A percentile compares a stretch with the other conserved stretches of the same genome.
Conservation (phyloP, 2,113 vertebrate genomes). For the Marmota monax region DNA sequence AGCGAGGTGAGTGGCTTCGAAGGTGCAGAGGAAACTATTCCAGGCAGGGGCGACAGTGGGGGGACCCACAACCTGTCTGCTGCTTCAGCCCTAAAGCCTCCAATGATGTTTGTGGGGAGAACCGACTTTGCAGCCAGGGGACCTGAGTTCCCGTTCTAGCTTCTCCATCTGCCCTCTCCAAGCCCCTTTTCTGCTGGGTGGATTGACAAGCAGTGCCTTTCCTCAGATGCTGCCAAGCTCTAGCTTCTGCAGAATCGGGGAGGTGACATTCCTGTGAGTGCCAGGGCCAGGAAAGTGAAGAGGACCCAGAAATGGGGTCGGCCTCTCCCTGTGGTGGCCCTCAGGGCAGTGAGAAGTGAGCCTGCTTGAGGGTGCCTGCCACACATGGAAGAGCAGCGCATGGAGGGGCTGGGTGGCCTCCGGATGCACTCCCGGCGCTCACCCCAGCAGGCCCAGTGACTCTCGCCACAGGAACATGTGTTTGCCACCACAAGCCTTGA, state of each 20-base stretch:
- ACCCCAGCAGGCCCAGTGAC: not conserved
- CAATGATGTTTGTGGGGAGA: rapidly evolving
- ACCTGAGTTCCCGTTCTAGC: not conserved
- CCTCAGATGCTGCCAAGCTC: not conserved
- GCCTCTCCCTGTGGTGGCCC: not conserved
- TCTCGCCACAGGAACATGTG: slow-evolving; percentile 68
- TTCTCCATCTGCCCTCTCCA: not conserved
- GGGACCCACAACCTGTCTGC: not conserved
- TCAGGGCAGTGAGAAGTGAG: not conserved
- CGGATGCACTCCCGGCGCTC: not conserved
- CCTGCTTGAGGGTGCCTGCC: rapidly evolving
- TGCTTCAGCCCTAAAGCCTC: not conserved
- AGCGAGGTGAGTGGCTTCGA: not conserved
- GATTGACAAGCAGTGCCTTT: rapidly evolving
- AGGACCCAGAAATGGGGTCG: not conserved
- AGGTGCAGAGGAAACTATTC: not conserved
- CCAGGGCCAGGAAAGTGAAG: not conserved
- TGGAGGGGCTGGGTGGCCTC: not conserved
- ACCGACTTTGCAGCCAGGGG: not conserved
- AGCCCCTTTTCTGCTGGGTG: not conserved
- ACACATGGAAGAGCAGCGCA: not conserved
- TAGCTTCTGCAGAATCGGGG: not conserved
- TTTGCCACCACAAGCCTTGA: slow-evolving; percentile 68
- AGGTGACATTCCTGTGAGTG: not conserved
- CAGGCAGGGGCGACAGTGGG: too few species aligned